Base-by-base conservation (phyloP, 2,113 vertebrate genomes). In the Neotoma lepida region DNA sequence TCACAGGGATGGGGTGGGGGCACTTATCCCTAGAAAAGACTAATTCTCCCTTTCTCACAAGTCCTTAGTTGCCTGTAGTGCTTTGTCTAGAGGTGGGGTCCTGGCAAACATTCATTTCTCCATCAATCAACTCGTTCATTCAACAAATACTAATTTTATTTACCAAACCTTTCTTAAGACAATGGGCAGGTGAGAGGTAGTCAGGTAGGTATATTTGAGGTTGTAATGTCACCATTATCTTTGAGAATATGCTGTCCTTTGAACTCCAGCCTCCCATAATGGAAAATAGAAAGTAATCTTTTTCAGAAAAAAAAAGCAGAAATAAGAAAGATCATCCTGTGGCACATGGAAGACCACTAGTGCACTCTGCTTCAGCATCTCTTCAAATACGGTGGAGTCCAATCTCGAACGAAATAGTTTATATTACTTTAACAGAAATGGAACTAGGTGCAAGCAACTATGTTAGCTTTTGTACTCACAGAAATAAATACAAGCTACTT, bases 61-160 rank as follows among this genome's bases (percentile, higher is more conserved):
- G 14, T 41, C 24, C 6, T 41, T 82, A 61, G n/a, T 41, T 41
- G 56, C 7, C 80, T 41, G n/a, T 28, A 61, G n/a, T 61, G 41
- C 24, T 82, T 61, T 82, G n/a, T 61, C 80, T 61, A 41, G n/a
- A 39, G n/a, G 14, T 61, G 7, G 56, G n/a, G 8, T 1, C 24
- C 56, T 61, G 56, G 56, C 54, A 89, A 88, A 56, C 70, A 76
- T 28, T 71, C 26, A 49, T 80, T 78, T 89, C n/a, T 61, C 35
- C 35, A 61, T 71, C 22, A 41, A 81, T n/a, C 46, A 7, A 85
- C 4, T 24, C 28, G 61, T 74, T 49, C 71, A 92, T 54, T 39
- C 88, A n/a, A 77, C 68, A 64, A 92, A 64, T 24, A 76, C 26
- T 81, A 78, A 70, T 93, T 58, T 74, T 58, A 78, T 66, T 88